Evolutionary conservation across 2,888 invertebrate species (phyloP).

Genomic region (Phortica okadai): DNA sequence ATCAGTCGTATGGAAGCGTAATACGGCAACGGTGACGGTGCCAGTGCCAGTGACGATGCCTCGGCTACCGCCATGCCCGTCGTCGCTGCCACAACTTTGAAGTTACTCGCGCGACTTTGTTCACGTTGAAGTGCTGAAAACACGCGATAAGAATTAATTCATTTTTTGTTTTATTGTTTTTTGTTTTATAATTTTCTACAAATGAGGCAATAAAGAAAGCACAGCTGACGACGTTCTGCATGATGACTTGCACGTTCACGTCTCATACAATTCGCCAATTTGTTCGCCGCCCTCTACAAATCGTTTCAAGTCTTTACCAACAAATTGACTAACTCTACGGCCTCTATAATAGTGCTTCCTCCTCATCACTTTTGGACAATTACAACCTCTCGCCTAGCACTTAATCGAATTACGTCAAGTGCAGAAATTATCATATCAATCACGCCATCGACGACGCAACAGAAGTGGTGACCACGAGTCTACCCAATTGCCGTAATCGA

Average conservation of each 20-base stretch:
- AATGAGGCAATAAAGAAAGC: too few species aligned
- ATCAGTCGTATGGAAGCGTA: slow-evolving; percentile 72
- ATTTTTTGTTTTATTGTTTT: too few species aligned
- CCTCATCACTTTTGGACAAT: neutral
- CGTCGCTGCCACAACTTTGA: neutral
- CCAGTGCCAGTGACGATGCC: neutral
- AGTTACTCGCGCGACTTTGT: slow-evolving; percentile 28
- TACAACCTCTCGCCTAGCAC: neutral
- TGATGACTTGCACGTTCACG: too few species aligned
- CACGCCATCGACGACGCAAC: neutral
- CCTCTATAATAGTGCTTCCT: neutral
- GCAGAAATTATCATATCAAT: neutral
- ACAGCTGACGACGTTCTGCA: too few species aligned
- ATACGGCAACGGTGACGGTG: slow-evolving; percentile 46
- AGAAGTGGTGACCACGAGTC: neutral
- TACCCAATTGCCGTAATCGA: neutral
- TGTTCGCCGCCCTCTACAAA: too few species aligned
- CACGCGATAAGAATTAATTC: neutral
- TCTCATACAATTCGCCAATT: too few species aligned
- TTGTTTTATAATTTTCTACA: too few species aligned
- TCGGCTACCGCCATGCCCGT: slow-evolving; percentile 28
- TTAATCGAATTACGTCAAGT: neutral
- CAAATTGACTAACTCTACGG: neutral
- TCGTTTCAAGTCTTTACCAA: too few species aligned
- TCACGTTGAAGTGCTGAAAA: neutral